Evolutionary conservation across 2,888 invertebrate species (phyloP), one percentile per base, ranked within the genome.

Genomic region (Endomychus coccineus): DNA sequence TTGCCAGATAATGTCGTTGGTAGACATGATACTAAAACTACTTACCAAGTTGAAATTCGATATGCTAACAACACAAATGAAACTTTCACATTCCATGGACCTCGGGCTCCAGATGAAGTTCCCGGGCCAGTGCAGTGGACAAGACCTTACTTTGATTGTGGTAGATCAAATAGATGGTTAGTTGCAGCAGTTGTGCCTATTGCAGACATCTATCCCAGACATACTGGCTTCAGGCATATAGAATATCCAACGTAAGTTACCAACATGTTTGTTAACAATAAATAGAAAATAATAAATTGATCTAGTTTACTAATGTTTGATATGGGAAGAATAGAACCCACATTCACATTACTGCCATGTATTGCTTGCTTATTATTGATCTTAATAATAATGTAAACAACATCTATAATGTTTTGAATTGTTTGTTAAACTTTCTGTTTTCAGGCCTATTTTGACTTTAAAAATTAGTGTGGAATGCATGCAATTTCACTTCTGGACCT

Each of bases 41-140:
- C 90, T 0, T 92, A 92, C 59, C 84, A 88, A 64, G 86, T 90
- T n/a, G 86, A 90, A 67, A 92, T 92, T 48, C 76, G 91, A 58
- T 90, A 92, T 67, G 83, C 90, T 0, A 92, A 92, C 63, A 91
- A 91, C 58, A 92, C 91, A 1, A 92, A 92, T 66, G 91, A 91
- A 63, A 92, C 91, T n/a, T 89, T 83, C 58, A 87, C 89, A n/a
- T 94, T 91, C 67, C 92, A 92, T 45, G 92, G 92, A 27, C 92
- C 92, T 5, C 87, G 83, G 28, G 90, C 87, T 23, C 85, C 88
- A 46, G 91, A 91, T 66, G 92, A 92, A 71, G 74, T 74, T 53
- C 88, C 86, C 2, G 91, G 95, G 1, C 96, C 96, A 9, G 88
- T 97, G 0, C 83, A 87, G 61, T 95, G 89, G 82, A 92, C 91